phyloP scores from a whole-genome alignment of 2,113 vertebrate species.

The Nerophis lumbriciformis region DNA sequence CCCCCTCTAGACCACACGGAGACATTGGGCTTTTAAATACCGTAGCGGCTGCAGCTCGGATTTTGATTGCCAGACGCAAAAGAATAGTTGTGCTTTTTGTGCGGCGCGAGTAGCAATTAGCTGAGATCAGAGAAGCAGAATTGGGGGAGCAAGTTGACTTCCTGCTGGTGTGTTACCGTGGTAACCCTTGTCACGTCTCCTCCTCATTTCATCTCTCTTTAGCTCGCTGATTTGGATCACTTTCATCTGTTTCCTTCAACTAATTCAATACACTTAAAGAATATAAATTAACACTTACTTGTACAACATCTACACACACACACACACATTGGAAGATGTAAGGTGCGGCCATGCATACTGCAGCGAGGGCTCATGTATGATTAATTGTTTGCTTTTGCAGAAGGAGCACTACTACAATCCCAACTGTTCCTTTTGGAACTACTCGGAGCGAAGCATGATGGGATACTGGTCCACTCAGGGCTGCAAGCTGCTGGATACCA shows the following conservation, averaged over 20 bases:
- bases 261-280: background rate
- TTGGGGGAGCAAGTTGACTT: background rate
- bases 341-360: slow-evolving; percentile 25
- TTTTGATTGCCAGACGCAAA: slow-evolving; percentile 6
- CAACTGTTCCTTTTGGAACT: slow-evolving; percentile 99
- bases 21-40: slow-evolving; percentile 4
- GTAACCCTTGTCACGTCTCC: background rate
- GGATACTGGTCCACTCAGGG: slow-evolving; percentile 99
- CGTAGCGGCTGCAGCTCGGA: slow-evolving; percentile 15
- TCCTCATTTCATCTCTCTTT: slow-evolving; percentile 7
- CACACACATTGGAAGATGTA: slow-evolving; percentile 21
- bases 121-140: background rate
- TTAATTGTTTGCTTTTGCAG: slow-evolving; percentile 64
- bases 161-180: slow-evolving; percentile 1
- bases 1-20: slow-evolving; percentile 8
- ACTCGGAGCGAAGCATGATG: slow-evolving; percentile 98
- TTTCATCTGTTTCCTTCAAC: slow-evolving; percentile 1
- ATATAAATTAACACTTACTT: background rate
- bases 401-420: slow-evolving; percentile 97
- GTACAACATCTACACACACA: background rate
- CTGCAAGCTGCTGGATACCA: slow-evolving; percentile 92
- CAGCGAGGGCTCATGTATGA: slow-evolving; percentile 26
- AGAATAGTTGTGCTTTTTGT: background rate
- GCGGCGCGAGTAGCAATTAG: slow-evolving; percentile 2
- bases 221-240: slow-evolving; percentile 4